Conservation (phyloP, 2,888 invertebrate genomes). For the Caenorhabditis plicata region DNA sequence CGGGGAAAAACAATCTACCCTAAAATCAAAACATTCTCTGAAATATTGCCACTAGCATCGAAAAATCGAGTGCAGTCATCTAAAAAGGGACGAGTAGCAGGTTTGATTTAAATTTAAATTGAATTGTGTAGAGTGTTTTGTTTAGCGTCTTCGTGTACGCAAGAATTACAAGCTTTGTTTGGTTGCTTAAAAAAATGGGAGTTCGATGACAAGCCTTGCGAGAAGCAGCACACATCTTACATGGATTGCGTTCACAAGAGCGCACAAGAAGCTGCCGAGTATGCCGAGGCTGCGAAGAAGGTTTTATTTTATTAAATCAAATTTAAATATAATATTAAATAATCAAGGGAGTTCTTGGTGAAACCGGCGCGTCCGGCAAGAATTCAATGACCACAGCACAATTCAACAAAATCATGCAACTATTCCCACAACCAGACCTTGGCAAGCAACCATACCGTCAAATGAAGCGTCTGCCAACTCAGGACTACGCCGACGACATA, state of each 20-base stretch:
- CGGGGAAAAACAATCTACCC: slow-evolving; percentile 40
- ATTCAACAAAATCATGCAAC: slow-evolving; percentile 59
- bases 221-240: slow-evolving; percentile 50
- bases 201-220: slow-evolving; percentile 60
- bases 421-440: slow-evolving; percentile 60
- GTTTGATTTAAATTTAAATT: too few species aligned
- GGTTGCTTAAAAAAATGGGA: slow-evolving; percentile 64
- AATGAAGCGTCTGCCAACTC: slow-evolving; percentile 58
- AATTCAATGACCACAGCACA: slow-evolving; percentile 47
- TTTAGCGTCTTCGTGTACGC: slow-evolving; percentile 59
- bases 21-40: slow-evolving; percentile 48
- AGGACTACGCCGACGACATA: slow-evolving; percentile 56
- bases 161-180: slow-evolving; percentile 61
- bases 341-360: slow-evolving; percentile 54
- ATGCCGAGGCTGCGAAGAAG: slow-evolving; percentile 51
- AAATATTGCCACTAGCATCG: slow-evolving; percentile 53
- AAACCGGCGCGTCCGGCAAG: slow-evolving; percentile 26
- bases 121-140: too few species aligned
- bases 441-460: slow-evolving; percentile 52
- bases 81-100: slow-evolving; percentile 42
- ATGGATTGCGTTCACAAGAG: slow-evolving; percentile 55
- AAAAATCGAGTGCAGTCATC: slow-evolving; percentile 49
- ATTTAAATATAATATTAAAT: background rate
- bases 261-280: slow-evolving; percentile 44
- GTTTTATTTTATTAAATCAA: slow-evolving; percentile 10